phyloP scores from a whole-genome alignment of 2,797 vertebrate genomes.

The Babyrousa celebensis region DNA sequence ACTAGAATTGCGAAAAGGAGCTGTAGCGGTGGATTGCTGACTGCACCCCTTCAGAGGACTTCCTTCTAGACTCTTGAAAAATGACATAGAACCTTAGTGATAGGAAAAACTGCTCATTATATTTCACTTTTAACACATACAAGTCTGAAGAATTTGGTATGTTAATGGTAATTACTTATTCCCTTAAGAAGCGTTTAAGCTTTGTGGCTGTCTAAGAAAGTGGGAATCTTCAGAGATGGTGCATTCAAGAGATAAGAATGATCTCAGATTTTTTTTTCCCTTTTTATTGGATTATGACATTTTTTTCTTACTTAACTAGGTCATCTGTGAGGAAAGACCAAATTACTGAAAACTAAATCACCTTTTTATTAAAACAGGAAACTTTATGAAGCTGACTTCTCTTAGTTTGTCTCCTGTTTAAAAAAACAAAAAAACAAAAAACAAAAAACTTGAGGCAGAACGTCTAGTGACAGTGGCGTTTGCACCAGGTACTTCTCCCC shows the following conservation, averaged over 20 bases:
- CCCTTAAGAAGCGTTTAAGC: background rate
- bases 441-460: constrained; percentile 49
- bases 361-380: constrained; percentile 69
- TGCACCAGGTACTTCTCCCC: background rate
- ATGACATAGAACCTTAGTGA: background rate
- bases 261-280: background rate
- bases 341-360: constrained; percentile 47
- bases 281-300: constrained; percentile 36
- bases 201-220: background rate
- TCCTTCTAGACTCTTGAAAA: background rate
- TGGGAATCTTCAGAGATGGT: background rate
- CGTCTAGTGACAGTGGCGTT: constrained; percentile 54
- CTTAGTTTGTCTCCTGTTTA: background rate
- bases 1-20: background rate
- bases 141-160: constrained; percentile 30
- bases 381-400: constrained; percentile 13
- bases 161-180: background rate
- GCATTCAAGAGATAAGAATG: too few species aligned
- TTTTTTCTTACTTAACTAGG: constrained; percentile 18
- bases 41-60: background rate
- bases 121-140: background rate
- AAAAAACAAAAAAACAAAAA: background rate
- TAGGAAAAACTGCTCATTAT: background rate
- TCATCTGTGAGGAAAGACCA: constrained; percentile 37
- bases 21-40: background rate